These are phyloP conservation scores for Steinernema khuongi DNA, from an alignment of 1,140 invertebrate species.

Conservation along the genomic window DNA sequence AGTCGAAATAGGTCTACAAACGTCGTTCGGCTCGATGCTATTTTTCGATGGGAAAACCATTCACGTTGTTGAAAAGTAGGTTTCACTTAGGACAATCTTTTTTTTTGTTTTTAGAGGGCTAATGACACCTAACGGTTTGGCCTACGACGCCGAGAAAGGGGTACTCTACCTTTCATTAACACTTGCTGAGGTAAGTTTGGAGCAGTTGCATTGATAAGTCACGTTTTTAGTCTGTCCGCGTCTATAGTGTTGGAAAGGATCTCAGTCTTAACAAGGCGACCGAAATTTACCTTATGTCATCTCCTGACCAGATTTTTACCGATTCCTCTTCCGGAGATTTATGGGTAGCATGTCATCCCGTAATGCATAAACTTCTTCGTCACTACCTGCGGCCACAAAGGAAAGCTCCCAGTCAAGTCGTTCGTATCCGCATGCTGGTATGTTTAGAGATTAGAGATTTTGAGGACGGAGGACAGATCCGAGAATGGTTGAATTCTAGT, in stretches of 20 bases:
- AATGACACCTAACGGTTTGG: conserved; percentile 1
- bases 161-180: background rate
- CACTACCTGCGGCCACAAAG: background rate
- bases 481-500: background rate
- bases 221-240: background rate
- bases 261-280: background rate
- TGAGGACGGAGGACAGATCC: background rate
- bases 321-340: background rate
- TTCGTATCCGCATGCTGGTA: background rate
- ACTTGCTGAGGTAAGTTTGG: background rate
- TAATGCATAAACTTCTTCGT: background rate
- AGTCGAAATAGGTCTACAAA: background rate
- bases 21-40: background rate
- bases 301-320: background rate
- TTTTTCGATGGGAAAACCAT: background rate
- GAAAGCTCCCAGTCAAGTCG: background rate
- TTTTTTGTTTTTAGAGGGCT: background rate
- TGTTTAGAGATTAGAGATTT: too few relatives aligned
- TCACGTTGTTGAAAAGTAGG: background rate
- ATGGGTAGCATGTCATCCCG: background rate
- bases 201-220: background rate
- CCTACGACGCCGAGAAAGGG: background rate
- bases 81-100: background rate
- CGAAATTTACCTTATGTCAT: conserved; percentile 3
- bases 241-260: background rate